Evolutionary conservation across 2,113 vertebrate genomes (phyloP), one percentile per base, ranked within the genome.

Genomic region (Carlito syrichta): DNA sequence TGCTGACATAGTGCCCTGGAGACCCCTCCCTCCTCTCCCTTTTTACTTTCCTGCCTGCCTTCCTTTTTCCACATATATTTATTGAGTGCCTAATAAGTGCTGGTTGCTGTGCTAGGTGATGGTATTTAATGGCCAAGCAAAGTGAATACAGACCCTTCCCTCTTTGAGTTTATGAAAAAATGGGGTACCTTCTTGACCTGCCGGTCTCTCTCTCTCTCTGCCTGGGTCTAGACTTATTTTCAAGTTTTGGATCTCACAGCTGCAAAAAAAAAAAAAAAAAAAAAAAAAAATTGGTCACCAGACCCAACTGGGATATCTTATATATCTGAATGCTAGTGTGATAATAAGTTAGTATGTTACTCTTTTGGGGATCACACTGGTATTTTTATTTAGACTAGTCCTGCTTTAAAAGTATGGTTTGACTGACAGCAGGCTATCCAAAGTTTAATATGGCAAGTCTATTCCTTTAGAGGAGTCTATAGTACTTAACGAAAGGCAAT

Each of bases 1-100:
- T 52, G 5, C 6, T 35, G 27, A 68, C 3, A 23, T 5, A 17
- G 10, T 92, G 27, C 71, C 17, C 12, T 9, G 13, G 30, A 58
- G 60, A 52, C 3, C 22, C 17, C 17, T 68, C 45, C 12, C 13
- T 16, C 19, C 9, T 19, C 38, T 6, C 11, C 40, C 6, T n/a
- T 62, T 83, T 35, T n/a, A 2, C n/a, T 9, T 40, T 50, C 32
- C 56, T 74, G 2, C 27, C 43, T 68, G 25, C 8, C 60, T 54
- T 62, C 58, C 30, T 95, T 58, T 50, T 90, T 68, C 30, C n/a
- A 92, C 35, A 63, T n/a, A 58, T 43, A 38, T 23, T 56, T 84
- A 66, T 3, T 48, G 17, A 82, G 48, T 17, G 23, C 45, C 9
- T 27, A 32, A n/a, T 35, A 60, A 40, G 20, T 23, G 25, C 17